Percentiles rank a stretch among this genome's conserved stretches.
Evolutionary conservation across 2,113 vertebrate genomes (phyloP).

Genomic region (Oreochromis aureus): DNA sequence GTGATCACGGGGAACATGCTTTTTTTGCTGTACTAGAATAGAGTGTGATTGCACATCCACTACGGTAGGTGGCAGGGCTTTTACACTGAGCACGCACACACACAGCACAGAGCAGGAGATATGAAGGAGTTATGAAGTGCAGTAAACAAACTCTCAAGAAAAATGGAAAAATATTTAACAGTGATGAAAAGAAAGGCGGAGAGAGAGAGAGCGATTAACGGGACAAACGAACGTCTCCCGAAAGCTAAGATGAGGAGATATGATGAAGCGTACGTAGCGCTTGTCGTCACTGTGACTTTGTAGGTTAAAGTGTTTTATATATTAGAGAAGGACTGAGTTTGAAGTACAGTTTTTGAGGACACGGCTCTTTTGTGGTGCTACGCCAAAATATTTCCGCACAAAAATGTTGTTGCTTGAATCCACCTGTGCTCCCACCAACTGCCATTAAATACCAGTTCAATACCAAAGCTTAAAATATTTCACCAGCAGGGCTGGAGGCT

Average conservation of each 20-base stretch:
- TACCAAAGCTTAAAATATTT: neutral
- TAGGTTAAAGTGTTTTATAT: neutral
- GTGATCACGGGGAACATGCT: fast-evolving
- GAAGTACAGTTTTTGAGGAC: neutral
- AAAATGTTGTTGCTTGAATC: neutral
- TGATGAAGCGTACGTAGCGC: fast-evolving
- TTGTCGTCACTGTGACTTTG: neutral
- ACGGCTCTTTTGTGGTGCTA: fast-evolving
- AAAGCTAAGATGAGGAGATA: neutral
- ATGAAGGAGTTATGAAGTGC: neutral
- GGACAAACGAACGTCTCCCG: neutral
- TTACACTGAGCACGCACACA: neutral
- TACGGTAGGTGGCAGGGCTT: neutral
- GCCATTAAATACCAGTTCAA: neutral
- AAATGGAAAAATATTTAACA: neutral
- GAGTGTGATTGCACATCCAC: neutral
- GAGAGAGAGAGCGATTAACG: fast-evolving
- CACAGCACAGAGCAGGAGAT: neutral
- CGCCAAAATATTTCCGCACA: neutral
- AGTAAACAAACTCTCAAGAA: neutral
- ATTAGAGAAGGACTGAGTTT: neutral
- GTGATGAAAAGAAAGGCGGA: neutral
- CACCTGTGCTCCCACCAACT: neutral
- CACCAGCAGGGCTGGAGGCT: fast-evolving
- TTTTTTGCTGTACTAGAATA: neutral